Conservation (phyloP, 2,888 invertebrate genomes). For the Masnerella sp. region DNA sequence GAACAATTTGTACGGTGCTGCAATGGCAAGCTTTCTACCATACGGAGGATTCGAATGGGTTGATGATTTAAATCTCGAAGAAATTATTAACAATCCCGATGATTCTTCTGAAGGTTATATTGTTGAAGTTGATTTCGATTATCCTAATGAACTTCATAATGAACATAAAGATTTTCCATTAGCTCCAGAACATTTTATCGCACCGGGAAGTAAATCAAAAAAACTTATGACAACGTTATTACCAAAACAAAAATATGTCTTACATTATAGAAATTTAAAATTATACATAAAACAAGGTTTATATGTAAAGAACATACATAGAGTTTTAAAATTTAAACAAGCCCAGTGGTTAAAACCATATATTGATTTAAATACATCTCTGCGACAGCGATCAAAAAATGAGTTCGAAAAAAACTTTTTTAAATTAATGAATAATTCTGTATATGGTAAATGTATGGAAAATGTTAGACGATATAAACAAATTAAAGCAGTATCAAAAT, state of each 20-base stretch:
- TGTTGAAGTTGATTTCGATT: conserved; percentile 25
- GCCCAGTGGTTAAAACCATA: neutral
- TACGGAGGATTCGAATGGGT: conserved; percentile 22
- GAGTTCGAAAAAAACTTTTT: neutral
- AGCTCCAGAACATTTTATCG: neutral
- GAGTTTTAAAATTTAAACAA: neutral
- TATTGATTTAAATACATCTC: neutral
- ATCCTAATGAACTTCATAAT: neutral
- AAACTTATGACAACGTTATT: neutral
- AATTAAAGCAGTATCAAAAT: too few species aligned
- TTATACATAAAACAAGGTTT: neutral
- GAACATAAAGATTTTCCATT: neutral
- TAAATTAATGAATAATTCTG: too few species aligned
- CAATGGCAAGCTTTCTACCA: neutral
- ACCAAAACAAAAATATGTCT: neutral
- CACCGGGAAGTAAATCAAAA: neutral
- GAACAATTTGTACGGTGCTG: neutral
- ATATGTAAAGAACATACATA: neutral
- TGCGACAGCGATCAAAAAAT: neutral
- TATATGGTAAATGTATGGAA: too few species aligned
- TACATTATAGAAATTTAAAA: neutral
- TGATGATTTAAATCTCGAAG: neutral
- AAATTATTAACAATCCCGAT: neutral
- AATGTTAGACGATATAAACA: too few species aligned
- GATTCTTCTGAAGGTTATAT: conserved; percentile 7